Evolutionary conservation across 2,113 vertebrate genomes (phyloP).

Genomic region (Lonchura striata): DNA sequence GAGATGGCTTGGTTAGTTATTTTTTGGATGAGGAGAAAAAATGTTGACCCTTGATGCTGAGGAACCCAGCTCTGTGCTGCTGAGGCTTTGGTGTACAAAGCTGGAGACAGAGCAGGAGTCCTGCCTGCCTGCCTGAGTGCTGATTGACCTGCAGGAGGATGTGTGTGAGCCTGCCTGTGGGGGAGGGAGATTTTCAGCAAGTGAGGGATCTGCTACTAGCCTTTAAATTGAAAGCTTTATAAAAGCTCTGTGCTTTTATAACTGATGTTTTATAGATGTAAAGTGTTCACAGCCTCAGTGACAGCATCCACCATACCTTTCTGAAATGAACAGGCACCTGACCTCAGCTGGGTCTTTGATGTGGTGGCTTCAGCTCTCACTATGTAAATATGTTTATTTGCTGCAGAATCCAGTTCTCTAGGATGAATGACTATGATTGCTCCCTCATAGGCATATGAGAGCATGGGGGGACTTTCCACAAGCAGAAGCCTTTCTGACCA

Average conservation of each 20-base stretch:
- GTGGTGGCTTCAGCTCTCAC: conserved; percentile 39
- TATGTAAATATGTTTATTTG: conserved; percentile 63
- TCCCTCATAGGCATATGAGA: neutral
- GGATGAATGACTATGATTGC: neutral
- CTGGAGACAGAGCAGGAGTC: neutral
- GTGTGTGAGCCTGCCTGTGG: neutral
- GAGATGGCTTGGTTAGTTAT: neutral
- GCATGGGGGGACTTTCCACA: neutral
- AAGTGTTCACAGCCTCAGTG: conserved; percentile 49
- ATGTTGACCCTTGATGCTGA: neutral
- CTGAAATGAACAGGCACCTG: conserved; percentile 62
- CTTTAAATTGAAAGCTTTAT: conserved; percentile 63
- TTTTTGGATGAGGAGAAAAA: neutral
- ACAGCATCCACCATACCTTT: conserved; percentile 53
- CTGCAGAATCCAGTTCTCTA: neutral
- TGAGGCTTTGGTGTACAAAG: neutral
- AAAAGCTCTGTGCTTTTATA: conserved; percentile 32
- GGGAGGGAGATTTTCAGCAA: conserved; percentile 3
- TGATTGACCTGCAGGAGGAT: neutral
- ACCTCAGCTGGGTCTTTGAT: conserved; percentile 60
- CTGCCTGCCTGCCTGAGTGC: neutral
- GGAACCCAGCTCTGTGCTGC: neutral
- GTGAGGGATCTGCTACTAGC: conserved; percentile 13
- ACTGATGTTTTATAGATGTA: conserved; percentile 70
- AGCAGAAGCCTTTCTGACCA: neutral